phyloP scores from a whole-genome alignment of 2,113 vertebrate species.

The Gymnogyps californianus region DNA sequence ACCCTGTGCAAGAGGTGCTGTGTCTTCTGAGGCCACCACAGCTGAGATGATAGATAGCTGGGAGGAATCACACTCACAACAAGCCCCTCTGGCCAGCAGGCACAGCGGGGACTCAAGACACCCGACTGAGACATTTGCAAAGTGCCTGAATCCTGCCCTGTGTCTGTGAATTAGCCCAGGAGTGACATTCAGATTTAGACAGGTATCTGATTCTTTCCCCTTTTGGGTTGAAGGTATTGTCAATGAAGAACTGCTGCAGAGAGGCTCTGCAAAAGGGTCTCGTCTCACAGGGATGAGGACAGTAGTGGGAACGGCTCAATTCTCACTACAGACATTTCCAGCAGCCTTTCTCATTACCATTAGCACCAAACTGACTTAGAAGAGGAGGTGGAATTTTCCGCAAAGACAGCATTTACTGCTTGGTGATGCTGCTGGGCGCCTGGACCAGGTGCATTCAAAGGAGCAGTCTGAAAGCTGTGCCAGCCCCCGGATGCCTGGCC shows the following conservation, averaged over 20 bases:
- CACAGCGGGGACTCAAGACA: neutral
- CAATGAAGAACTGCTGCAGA: neutral
- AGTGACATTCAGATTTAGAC: neutral
- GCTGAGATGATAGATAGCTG: neutral
- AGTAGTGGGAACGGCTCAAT: neutral
- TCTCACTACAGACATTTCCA: neutral
- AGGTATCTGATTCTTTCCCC: neutral
- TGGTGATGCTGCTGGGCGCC: neutral
- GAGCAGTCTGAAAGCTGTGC: neutral
- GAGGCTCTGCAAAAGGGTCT: neutral
- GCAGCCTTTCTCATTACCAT: neutral
- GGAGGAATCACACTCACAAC: fast-evolving
- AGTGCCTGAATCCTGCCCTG: neutral
- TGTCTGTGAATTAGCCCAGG: neutral
- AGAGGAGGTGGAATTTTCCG: neutral
- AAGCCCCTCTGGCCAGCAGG: neutral
- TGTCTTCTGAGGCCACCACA: neutral
- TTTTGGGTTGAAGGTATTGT: neutral
- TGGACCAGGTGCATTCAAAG: neutral
- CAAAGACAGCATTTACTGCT: neutral
- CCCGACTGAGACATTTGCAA: too few relatives aligned
- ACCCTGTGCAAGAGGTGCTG: neutral
- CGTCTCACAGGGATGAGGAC: neutral
- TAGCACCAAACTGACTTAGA: neutral
- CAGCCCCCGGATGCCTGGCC: neutral